Conservation (phyloP, 2,797 vertebrate genomes). For the Paedocypris micromegethes region DNA sequence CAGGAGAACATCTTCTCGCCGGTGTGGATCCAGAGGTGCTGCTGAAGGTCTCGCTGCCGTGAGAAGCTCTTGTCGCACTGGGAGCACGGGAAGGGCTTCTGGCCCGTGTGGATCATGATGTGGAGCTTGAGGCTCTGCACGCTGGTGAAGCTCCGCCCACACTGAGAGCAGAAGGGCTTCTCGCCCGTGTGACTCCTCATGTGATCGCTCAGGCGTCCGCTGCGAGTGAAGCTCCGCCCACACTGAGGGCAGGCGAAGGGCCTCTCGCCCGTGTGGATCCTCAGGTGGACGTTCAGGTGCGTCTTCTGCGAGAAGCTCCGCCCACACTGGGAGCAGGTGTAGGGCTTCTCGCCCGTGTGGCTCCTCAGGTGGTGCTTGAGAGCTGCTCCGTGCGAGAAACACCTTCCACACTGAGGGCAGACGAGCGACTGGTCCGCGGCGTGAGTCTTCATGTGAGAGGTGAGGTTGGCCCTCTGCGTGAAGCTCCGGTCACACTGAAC, state of each 20-base stretch:
- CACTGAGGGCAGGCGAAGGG: background rate
- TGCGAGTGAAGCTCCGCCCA: background rate
- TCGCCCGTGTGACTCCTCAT: conserved; percentile 8
- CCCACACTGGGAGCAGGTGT: background rate
- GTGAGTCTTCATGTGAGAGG: background rate
- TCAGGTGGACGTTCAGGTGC: background rate
- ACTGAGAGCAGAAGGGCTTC: conserved; percentile 53
- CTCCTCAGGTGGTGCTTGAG: conserved; percentile 1
- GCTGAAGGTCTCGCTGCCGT: conserved; percentile 58
- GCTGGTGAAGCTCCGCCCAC: conserved; percentile 58
- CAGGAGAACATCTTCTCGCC: conserved; percentile 53
- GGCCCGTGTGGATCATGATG: conserved; percentile 41
- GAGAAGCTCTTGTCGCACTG: conserved; percentile 60
- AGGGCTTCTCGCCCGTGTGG: conserved; percentile 3
- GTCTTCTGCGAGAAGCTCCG: background rate
- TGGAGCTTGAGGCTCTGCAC: conserved; percentile 58
- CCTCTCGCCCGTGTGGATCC: background rate
- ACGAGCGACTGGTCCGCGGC: background rate
- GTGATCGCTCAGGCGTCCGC: conserved; percentile 15
- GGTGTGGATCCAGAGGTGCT: conserved; percentile 57
- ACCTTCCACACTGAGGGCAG: background rate
- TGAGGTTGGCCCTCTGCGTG: background rate
- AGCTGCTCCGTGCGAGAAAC: background rate
- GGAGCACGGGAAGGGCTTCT: conserved; percentile 55
- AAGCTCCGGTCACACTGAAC: background rate